These are phyloP conservation scores for Hecatera dysodea DNA, from an alignment of 2,888 invertebrate species.

Conservation along the genomic window DNA sequence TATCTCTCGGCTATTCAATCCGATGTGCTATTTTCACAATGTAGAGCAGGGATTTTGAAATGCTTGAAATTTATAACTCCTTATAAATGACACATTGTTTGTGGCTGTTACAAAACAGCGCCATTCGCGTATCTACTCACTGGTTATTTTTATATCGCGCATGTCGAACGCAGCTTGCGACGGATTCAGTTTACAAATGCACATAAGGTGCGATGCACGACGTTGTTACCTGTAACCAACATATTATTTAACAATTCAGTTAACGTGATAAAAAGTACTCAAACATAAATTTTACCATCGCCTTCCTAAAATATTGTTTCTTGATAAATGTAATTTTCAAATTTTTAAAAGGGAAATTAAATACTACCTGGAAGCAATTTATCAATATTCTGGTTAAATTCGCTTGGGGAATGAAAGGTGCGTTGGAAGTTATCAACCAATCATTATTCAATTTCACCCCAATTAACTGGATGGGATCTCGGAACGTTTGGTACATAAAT, in stretches of 20 bases:
- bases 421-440: conserved; percentile 72
- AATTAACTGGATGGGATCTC: conserved; percentile 74
- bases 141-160: conserved; percentile 60
- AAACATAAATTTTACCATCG: conserved; percentile 26
- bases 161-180: conserved; percentile 39
- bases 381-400: conserved; percentile 69
- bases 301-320: conserved; percentile 42
- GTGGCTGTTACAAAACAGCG: conserved; percentile 61
- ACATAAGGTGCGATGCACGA: conserved; percentile 48
- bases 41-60: conserved; percentile 80
- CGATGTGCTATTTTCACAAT: conserved; percentile 83
- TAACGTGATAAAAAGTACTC: conserved; percentile 8
- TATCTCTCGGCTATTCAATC: conserved; percentile 83
- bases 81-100: conserved; percentile 63
- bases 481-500: conserved; percentile 71
- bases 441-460: conserved; percentile 79
- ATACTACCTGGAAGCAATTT: conserved; percentile 55
- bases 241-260: conserved; percentile 32
- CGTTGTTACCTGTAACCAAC: conserved; percentile 19
- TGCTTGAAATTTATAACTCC: conserved; percentile 61
- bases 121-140: conserved; percentile 39
- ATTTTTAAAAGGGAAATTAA: conserved; percentile 39
- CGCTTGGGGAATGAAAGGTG: conserved; percentile 62
- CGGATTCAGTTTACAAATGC: conserved; percentile 48
- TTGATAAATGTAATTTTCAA: conserved; percentile 41